Evolutionary conservation across 2,888 invertebrate genomes (phyloP), one percentile per base, ranked within the genome.

Genomic region (Nymphalis polychloros): DNA sequence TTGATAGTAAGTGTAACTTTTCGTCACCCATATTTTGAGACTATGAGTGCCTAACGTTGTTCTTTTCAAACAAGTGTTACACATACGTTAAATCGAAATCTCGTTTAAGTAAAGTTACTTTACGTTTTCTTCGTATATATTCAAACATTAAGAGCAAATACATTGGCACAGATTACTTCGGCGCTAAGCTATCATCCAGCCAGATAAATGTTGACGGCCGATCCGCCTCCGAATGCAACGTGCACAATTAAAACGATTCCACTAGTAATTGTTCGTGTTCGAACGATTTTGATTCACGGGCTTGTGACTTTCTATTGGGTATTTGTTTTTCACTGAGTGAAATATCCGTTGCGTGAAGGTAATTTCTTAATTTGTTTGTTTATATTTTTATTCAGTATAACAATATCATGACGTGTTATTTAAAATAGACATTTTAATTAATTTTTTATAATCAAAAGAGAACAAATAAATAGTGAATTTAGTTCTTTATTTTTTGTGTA

Each of bases 181-280:
- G 41, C 41, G 57, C 57, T 57, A 57, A 57, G 57, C 57, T 57
- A 57, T 57, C 57, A 57, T 35, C 70, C 63, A 47, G 64, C 62
- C 55, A 72, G 70, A 74, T 74, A 63, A 74, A 74, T 70, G 73
- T 73, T 70, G 71, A 73, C 73, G 64, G 65, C 60, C 60, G 67
- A 59, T 60, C 65, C 57, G 57, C 57, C 57, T 57, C 41, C 19
- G 57, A 55, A 55, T 31, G 27, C 46, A 55, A 23, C 55, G 55
- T 61, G 23, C 53, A 55, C 16, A 67, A 52, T n/a, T 53, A 27
- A 59, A 35, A 48, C 23, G 50, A 57, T 41, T 57, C 41, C 35
- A 23, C 47, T 49, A 62, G 61, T 61, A 61, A 61, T 53, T 35
- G 66, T 66, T 66, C 52, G 46, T 59, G 57, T 64, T 46, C 60